phyloP scores from a whole-genome alignment of 2,888 invertebrate genomes.

The Cybosia mesomella region DNA sequence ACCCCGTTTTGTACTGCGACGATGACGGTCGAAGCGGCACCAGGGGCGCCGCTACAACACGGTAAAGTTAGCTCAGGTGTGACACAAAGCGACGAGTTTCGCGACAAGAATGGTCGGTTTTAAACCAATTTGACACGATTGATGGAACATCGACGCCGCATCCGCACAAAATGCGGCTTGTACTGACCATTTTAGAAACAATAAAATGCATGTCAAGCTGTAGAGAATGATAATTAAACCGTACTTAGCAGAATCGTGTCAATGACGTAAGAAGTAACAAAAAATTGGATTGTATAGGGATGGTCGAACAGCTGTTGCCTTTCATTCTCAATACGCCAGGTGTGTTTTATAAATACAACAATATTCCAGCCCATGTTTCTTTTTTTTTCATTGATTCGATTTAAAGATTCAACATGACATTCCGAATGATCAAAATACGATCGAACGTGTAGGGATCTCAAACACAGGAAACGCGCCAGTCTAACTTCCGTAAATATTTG shows the following conservation, averaged over 20 bases:
- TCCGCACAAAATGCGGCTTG: constrained; percentile 22
- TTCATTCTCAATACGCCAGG: constrained; percentile 57
- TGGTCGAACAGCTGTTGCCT: constrained; percentile 68
- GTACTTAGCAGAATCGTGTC: constrained; percentile 10
- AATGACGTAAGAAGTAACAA: constrained; percentile 8
- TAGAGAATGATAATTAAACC: background rate
- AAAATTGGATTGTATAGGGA: constrained; percentile 23
- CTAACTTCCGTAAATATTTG: constrained; percentile 67
- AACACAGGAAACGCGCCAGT: constrained; percentile 60
- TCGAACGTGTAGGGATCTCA: constrained; percentile 52
- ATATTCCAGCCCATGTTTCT: constrained; percentile 14
- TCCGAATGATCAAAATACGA: constrained; percentile 49
- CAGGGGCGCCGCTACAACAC: constrained; percentile 39
- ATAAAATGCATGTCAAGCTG: constrained; percentile 45
- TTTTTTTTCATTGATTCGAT: constrained; percentile 18
- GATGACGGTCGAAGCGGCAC: constrained; percentile 46
- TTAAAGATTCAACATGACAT: constrained; percentile 15
- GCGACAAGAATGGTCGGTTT: constrained; percentile 48
- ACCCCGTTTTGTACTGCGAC: constrained; percentile 66
- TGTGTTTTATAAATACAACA: constrained; percentile 39
- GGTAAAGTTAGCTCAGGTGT: constrained; percentile 52
- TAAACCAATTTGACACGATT: constrained; percentile 63
- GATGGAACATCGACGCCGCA: constrained; percentile 51
- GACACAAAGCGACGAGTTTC: constrained; percentile 51
- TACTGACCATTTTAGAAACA: constrained; percentile 26